Conservation (phyloP, 2,113 vertebrate species). For the Hypomesus transpacificus region DNA sequence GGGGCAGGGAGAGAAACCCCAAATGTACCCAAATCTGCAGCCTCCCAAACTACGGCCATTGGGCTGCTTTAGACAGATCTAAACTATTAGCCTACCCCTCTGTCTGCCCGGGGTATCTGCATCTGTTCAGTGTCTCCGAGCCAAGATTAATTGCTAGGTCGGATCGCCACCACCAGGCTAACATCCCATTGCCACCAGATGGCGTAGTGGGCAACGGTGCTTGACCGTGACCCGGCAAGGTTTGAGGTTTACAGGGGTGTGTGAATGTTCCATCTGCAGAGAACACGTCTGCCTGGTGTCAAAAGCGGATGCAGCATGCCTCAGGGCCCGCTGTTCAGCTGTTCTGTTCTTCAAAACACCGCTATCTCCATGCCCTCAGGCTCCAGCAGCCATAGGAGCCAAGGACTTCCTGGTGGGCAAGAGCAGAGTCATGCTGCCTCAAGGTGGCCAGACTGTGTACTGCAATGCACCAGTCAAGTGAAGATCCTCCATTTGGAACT, state of each 20-base stretch:
- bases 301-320: constrained; percentile 12
- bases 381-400: background rate
- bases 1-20: background rate
- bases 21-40: constrained; percentile 6
- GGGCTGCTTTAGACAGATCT: background rate
- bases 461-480: background rate
- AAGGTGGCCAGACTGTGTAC: background rate
- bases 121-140: background rate
- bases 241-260: background rate
- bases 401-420: background rate
- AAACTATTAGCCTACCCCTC: background rate
- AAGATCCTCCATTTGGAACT: background rate
- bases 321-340: constrained; percentile 4
- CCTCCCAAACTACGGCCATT: background rate
- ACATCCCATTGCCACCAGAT: background rate
- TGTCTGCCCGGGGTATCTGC: too few relatives aligned
- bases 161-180: background rate
- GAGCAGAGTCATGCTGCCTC: constrained; percentile 2
- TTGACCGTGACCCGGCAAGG: background rate
- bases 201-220: background rate
- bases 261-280: background rate
- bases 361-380: background rate
- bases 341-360: background rate
- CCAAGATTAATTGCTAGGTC: background rate
- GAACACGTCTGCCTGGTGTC: constrained; percentile 13